These are phyloP conservation scores for Aurelia sp. DNA, from an alignment of 30 jellyfish, hydroid and myxozoan genomes.

Conservation along the genomic window DNA sequence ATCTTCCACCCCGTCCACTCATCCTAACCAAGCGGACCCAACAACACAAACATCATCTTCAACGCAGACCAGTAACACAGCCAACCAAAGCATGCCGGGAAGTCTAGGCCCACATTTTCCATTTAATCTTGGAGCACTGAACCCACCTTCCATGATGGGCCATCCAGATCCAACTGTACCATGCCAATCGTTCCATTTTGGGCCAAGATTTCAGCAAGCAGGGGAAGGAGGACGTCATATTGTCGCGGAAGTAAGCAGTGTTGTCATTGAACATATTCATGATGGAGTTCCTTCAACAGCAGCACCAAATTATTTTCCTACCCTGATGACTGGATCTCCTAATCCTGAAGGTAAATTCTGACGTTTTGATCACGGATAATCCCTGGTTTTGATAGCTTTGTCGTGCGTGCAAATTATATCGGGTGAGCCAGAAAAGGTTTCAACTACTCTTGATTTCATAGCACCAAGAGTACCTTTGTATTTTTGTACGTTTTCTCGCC, in stretches of 20 bases:
- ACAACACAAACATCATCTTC: constrained; percentile 32
- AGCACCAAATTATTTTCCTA: background rate
- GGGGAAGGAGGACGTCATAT: constrained; percentile 61
- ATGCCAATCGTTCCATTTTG: constrained; percentile 97
- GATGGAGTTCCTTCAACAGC: constrained; percentile 25
- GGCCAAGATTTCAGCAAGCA: constrained; percentile 86
- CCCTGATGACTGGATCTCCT: background rate
- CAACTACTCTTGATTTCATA: no score
- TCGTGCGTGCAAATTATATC: no score
- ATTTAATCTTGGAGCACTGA: constrained; percentile 12
- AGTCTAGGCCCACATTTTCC: constrained; percentile 47
- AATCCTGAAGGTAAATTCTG: background rate
- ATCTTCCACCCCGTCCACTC: constrained; percentile 19
- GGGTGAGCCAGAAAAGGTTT: no score
- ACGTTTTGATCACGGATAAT: no score
- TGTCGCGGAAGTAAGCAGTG: constrained; percentile 89
- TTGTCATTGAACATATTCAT: constrained; percentile 77
- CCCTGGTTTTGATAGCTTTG: no score
- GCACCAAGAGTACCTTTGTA: no score
- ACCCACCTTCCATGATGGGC: constrained; percentile 31
- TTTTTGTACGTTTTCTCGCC: no score
- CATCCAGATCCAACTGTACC: constrained; percentile 94
- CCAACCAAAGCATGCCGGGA: constrained; percentile 28
- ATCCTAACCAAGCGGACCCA: constrained; percentile 7
- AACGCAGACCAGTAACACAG: constrained; percentile 34